A percentile compares a stretch with the other conserved stretches of the same genome.
Conservation (phyloP, 92 coral and sea anemone genomes). For the Galaxea fascicularis region DNA sequence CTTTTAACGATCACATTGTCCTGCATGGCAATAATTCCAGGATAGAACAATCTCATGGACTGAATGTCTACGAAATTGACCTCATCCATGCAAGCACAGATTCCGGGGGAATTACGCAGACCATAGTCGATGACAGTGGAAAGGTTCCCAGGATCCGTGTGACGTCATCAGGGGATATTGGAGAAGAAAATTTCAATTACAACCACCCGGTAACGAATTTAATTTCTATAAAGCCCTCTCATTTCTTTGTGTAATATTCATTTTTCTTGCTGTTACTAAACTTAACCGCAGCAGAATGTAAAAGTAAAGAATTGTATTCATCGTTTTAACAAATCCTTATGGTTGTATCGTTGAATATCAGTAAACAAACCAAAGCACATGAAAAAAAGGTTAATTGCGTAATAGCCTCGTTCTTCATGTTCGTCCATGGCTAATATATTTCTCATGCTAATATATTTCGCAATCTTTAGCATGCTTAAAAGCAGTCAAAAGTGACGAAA, state of each 20-base stretch:
- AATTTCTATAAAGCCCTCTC: neutral
- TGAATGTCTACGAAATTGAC: conserved; percentile 42
- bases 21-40: conserved; percentile 43
- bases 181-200: conserved; percentile 40
- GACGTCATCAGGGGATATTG: conserved; percentile 31
- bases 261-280: conserved; percentile 10
- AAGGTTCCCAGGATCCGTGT: conserved; percentile 41
- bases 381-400: neutral
- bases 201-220: conserved; percentile 38
- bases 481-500: conserved; percentile 1
- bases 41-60: conserved; percentile 46
- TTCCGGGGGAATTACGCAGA: conserved; percentile 29
- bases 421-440: neutral
- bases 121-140: conserved; percentile 40
- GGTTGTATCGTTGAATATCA: neutral
- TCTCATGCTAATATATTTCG: neutral
- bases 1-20: conserved; percentile 45
- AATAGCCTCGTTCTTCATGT: neutral
- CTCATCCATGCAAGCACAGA: conserved; percentile 30
- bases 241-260: neutral
- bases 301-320: conserved; percentile 17
- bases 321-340: conserved; percentile 15
- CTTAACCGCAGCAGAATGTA: conserved; percentile 11
- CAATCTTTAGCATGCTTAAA: conserved; percentile 1
- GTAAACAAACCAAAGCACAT: too few relatives aligned